Evolutionary conservation across 2,113 vertebrate species (phyloP), one percentile per base, ranked within the genome.

Genomic region (pig (Sus scrofa)): DNA sequence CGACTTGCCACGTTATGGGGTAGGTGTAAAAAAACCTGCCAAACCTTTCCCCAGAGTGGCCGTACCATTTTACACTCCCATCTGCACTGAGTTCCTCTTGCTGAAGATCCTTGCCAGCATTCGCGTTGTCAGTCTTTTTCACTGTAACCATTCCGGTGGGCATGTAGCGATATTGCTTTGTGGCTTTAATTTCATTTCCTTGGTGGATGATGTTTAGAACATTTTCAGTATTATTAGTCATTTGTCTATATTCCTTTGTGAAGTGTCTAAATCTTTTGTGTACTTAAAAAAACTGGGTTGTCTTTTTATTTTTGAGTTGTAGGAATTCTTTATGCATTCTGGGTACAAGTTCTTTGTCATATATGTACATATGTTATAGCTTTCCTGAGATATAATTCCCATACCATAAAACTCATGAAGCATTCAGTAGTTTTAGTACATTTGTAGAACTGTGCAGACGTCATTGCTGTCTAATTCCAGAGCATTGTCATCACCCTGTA

Each of bases 301-400:
- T 34, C 56, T 67, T 83, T 96, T 70, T 70, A 19, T 44, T 83
- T 96, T 92, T 73, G 44, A 86, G 7, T 78, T 65, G 4, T 58
- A 52, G 24, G 24, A 78, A 37, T 86, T 88, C 22, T 54, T 83
- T 34, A 12, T 89, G 22, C 67, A 19, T 87, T 60, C 63, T 84
- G 34, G 27, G 32, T 50, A 24, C 16, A 73, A 70, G 30, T 86
- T 89, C 26, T 94, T 75, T 90, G 67, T 37, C 92, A 71, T 18
- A 52, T 60, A 86, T 39, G 22, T 2, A 50, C 63, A 44, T 37
- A 15, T 34, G 39, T 73, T 60, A 27, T 30, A 44, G 30, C 6
- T 89, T 50, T 79, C 37, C 34, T n/a, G 71, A 44, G 44, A 78
- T 65, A 37, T 26, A 32, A 58, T 34, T 89, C 18, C 54, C 9